Evolutionary conservation across 1,140 invertebrate genomes (phyloP), one percentile per base, ranked within the genome.

Genomic region (Dendrolimus kikuchii): DNA sequence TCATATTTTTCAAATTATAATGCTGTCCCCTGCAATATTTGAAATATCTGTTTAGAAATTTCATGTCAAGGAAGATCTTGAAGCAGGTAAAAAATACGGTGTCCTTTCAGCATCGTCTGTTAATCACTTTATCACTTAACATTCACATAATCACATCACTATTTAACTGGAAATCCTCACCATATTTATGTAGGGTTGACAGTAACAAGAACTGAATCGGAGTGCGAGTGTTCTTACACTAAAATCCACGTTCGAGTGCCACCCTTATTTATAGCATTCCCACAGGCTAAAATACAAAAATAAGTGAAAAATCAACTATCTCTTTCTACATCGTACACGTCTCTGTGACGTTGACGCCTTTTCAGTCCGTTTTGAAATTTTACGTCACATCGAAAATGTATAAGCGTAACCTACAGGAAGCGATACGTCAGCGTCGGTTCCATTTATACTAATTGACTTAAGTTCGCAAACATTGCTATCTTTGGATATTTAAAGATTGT

Each of bases 171-270:
- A 57, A 58, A 68, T 70, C 59, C 82, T 84, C 79, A 86, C 82
- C 82, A 86, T 86, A 65, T 49, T 59, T 69, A 53, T 63, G 68
- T 66, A 64, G 73, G 64, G 62, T 77, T 68, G 69, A 67, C 65
- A 73, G 78, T 79, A 81, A 86, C 75, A 86, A 82, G 82, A 86
- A 86, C 82, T 69, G 77, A 84, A 83, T 74, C 68, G 65, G 81
- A 80, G 79, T 84, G 82, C 83, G 83, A 84, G 78, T 86, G 78
- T 75, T 77, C 77, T 86, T 84, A 83, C 81, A 86, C 82, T 86
- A 73, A 66, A 77, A 67, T 77, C 74, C 63, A 75, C 69, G 66
- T 71, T 68, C 64, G 69, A 60, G 53, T 68, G 63, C 64, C 64
- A 78, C 81, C 79, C 78, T 70, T 86, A 86, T 86, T 84, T 86